Evolutionary conservation across 2,797 vertebrate genomes (phyloP), one percentile per base, ranked within the genome.

Genomic region (Corythornis leucogaster): DNA sequence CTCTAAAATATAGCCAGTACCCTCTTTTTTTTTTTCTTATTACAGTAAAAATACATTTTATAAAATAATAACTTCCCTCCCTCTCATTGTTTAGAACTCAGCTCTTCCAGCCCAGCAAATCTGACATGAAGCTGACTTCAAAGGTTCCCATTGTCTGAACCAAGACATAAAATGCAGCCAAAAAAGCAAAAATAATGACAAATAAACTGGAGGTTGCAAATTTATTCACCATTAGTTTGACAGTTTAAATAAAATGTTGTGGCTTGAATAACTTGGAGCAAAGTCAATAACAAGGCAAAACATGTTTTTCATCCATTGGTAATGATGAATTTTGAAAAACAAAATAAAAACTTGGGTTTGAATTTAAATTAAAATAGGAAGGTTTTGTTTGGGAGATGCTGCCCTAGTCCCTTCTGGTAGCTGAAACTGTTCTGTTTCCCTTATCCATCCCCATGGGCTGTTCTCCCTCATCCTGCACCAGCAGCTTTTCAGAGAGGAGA

Each of bases 281-380:
- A 59, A 67, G 66, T 22, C 53, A 71, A 12, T 61, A 40, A 40
- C 0, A 2, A 57, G 69, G 53, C 15, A 79, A 63, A 87, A 21
- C 6, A 25, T 48, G 14, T 22, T 59, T 70, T 58, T 25, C 57
- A 2, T 4, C 12, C 0, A 0, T 10, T 28, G 76, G 45, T 28
- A 40, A 50, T 26, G 25, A 38, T 45, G 10, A 16, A 25, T 33
- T 70, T 77, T 73, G 22, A 57, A 69, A 57, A 35, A 26, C 3
- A 20, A 64, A 79, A 40, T 30, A 5, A 18, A 50, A 62, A 10
- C 25, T 26, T 25, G 3, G 30, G 4, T 58, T 63, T 45, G 24
- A 24, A 66, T 45, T 45, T 81, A 25, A 28, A 6, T 35, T 28
- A 4, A 77, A 78, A 35, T 6, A 9, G n/a, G 48, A 35, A 80